A percentile compares a stretch with the other conserved stretches of the same genome.
These are phyloP conservation scores for Pelobates cultripes DNA, from an alignment of 2,797 vertebrate genomes.

Conservation along the genomic window DNA sequence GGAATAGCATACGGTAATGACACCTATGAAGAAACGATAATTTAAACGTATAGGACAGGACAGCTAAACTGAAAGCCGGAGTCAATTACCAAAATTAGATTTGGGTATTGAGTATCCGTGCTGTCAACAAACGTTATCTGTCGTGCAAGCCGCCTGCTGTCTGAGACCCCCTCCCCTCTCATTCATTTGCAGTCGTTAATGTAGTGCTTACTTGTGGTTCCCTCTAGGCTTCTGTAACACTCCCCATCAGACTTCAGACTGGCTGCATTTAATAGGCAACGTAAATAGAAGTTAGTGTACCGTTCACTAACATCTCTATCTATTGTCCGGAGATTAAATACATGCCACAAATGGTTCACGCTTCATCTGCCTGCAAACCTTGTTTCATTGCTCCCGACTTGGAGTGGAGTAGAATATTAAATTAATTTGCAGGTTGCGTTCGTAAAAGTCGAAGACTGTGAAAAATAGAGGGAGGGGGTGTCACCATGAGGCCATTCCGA, in stretches of 20 bases:
- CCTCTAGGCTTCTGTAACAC: slow-evolving; percentile 84
- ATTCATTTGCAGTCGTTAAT: slow-evolving; percentile 84
- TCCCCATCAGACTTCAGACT: slow-evolving; percentile 82
- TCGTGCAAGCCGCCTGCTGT: slow-evolving; percentile 72
- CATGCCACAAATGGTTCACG: slow-evolving; percentile 85
- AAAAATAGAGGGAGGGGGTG: slow-evolving; percentile 36
- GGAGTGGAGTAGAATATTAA: slow-evolving; percentile 78
- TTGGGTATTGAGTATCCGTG: slow-evolving; percentile 68
- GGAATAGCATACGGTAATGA: background rate
- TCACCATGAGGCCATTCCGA: slow-evolving; percentile 64
- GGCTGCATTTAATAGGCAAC: slow-evolving; percentile 86
- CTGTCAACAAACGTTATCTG: slow-evolving; percentile 78
- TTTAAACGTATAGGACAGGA: slow-evolving; percentile 4
- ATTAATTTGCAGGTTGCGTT: slow-evolving; percentile 88
- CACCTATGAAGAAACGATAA: slow-evolving; percentile 21
- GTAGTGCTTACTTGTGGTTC: slow-evolving; percentile 83
- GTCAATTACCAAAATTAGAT: slow-evolving; percentile 70
- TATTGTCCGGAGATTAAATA: slow-evolving; percentile 88
- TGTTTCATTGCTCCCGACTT: slow-evolving; percentile 80
- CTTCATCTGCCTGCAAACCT: slow-evolving; percentile 81
- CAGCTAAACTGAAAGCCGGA: slow-evolving; percentile 36
- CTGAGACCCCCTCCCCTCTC: slow-evolving; percentile 73
- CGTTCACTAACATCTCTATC: slow-evolving; percentile 87
- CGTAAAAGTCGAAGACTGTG: slow-evolving; percentile 75
- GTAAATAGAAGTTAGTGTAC: slow-evolving; percentile 89